Conservation (phyloP, 2,113 vertebrate species). For the Corythaixoides concolor region DNA sequence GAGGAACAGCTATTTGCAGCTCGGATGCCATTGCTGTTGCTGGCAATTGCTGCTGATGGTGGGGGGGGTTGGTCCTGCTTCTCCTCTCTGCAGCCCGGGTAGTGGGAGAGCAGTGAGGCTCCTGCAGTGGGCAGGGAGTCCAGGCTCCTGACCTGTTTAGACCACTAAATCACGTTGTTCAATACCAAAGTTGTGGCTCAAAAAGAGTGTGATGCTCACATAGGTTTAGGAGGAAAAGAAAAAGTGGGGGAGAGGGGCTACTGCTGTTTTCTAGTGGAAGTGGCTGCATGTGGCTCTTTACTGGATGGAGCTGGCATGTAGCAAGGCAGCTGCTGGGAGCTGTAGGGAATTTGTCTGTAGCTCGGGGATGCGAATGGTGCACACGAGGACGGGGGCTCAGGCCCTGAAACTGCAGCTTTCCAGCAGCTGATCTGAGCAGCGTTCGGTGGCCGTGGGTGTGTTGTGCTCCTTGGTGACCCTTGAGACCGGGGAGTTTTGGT, state of each 20-base stretch:
- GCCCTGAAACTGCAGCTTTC: not conserved
- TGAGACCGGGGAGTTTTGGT: not conserved
- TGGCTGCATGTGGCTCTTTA: accelerated
- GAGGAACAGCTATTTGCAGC: not conserved
- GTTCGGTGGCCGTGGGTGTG: accelerated
- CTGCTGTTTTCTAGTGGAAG: not conserved
- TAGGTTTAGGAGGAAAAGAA: not conserved
- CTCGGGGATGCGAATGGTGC: not conserved
- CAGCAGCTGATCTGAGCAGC: not conserved
- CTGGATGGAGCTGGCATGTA: accelerated
- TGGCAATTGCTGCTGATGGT: not conserved
- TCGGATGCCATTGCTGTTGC: not conserved
- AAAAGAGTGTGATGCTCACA: accelerated
- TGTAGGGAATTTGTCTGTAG: accelerated
- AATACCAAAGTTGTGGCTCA: not conserved
- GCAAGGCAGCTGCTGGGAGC: not conserved
- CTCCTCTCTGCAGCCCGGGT: not conserved
- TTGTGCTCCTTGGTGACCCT: accelerated
- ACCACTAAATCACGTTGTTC: not conserved
- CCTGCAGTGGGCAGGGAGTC: not conserved
- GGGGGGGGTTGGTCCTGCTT: not conserved
- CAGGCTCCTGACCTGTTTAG: accelerated
- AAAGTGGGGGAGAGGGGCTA: not conserved
- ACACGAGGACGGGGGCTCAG: accelerated
- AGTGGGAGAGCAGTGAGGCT: not conserved